Evolutionary conservation across 1,140 invertebrate species (phyloP), one percentile per base, ranked within the genome.

Genomic region (Tigriopus japonicus): DNA sequence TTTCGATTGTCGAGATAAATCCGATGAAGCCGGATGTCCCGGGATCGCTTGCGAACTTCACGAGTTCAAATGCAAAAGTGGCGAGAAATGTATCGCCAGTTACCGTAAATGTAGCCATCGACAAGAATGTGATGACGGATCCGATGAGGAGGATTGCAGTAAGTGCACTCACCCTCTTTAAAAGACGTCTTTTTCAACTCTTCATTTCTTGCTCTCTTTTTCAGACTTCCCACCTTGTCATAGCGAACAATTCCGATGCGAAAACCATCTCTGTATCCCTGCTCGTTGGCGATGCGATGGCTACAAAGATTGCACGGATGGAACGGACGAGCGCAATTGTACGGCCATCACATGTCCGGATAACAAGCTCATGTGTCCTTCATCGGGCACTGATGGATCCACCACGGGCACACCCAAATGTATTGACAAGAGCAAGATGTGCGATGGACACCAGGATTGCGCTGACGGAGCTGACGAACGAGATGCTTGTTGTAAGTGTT

Each of bases 201-300:
- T 35, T 9, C 28, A 35, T 35, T 9, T 9, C 28, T 35, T 3
- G 9, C 28, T 35, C 28, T 58, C 62, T 53, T 42, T 45, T 65
- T 51, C 71, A 89, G 87, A 82, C 73, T 94, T 94, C 69, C 86
- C 86, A 1, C 76, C 84, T 0, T 98, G 94, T 72, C 82, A 87
- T 66, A 80, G 80, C 52, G 86, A 86, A 9, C 88, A 96, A 73
- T 97, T 95, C 71, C 78, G 86, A 21, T 97, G 94, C 74, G 81
- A 83, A 42, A 95, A 95, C 71, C 85, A 87, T 6, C 75, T 92
- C 14, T 98, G 94, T 72, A 90, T 97, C 59, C 87, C 91, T 0
- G 77, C 78, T 2, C 66, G 72, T 45, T 75, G 75, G 69, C 67
- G 69, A 23, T 77, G 75, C 66, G 76, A 76, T 63, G 71, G 72